Base-by-base conservation (phyloP, 2,888 invertebrate species). In the Cheilosia vernalis region DNA sequence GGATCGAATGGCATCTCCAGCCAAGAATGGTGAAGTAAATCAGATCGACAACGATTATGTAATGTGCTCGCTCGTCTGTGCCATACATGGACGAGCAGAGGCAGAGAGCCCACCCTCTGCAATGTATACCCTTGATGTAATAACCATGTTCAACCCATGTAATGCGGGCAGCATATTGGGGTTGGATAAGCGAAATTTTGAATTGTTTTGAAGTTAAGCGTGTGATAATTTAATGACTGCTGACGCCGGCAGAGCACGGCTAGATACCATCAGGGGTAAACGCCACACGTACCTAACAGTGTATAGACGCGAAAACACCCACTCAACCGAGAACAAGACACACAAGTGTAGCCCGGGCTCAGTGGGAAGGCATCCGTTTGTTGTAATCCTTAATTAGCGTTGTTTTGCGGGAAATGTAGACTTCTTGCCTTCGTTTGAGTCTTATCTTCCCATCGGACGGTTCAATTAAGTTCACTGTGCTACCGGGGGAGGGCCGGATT, bases 161-260 rank as follows among this genome's bases (percentile, higher is more conserved):
- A 90, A 91, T 91, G 89, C 90, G 91, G 90, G 76, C 82, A 73
- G 73, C 89, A 87, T 64, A 87, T 88, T 85, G 81, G 56, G 79
- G 74, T 83, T 74, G 79, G 73, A 70, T 77, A 77, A 80, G 81
- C 76, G 76, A 81, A 87, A 86, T 88, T 89, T 88, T 88, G 88
- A 90, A 90, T 90, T 90, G 90, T 90, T 90, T 90, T 90, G 90
- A 90, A 89, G 90, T 90, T 90, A 90, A 90, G 90, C 90, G 90
- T 90, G 90, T 90, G 91, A 90, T 90, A 90, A 90, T 90, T 90
- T 90, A 90, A 90, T 90, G 90, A 90, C 90, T 90, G 90, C 89
- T 89, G 89, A 89, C 90, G 89, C 89, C 89, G 89, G 88, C 82
- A 87, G 87, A 85, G 78, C 87, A 69, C 56, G 49, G 51, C 53